Percentiles rank a stretch among this genome's conserved stretches.
These are phyloP conservation scores for Naja naja DNA, from an alignment of 2,113 vertebrate genomes.

Conservation along the genomic window DNA sequence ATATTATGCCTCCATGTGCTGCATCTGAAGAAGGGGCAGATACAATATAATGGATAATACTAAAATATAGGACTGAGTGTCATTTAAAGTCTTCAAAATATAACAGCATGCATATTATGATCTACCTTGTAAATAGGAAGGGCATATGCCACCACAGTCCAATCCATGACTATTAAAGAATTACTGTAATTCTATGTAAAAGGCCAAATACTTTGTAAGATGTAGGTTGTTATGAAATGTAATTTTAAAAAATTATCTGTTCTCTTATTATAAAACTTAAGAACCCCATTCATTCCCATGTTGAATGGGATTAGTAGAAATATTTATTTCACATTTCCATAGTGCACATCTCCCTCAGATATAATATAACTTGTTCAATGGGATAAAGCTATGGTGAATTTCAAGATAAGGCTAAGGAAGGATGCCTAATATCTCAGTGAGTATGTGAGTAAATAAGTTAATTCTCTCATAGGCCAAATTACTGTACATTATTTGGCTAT, in stretches of 20 bases:
- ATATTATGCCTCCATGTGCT: background rate
- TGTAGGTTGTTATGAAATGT: background rate
- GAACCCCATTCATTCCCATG: background rate
- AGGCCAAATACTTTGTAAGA: background rate
- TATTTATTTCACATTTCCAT: background rate
- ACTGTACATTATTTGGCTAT: background rate
- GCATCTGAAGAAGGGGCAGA: background rate
- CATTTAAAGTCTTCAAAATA: background rate
- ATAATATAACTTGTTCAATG: background rate
- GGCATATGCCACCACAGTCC: background rate
- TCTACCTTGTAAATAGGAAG: background rate
- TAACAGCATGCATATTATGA: background rate
- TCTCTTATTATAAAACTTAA: background rate
- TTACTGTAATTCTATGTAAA: background rate
- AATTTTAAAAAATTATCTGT: background rate
- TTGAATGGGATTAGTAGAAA: background rate
- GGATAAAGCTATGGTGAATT: background rate
- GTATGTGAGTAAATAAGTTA: background rate
- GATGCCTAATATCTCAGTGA: background rate
- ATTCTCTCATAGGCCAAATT: background rate
- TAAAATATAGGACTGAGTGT: background rate
- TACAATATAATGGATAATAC: background rate
- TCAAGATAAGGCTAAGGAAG: background rate
- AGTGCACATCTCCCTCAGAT: background rate
- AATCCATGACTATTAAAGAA: background rate